phyloP scores from a whole-genome alignment of 2,888 invertebrate species.

The Zygogramma bicolorata region DNA sequence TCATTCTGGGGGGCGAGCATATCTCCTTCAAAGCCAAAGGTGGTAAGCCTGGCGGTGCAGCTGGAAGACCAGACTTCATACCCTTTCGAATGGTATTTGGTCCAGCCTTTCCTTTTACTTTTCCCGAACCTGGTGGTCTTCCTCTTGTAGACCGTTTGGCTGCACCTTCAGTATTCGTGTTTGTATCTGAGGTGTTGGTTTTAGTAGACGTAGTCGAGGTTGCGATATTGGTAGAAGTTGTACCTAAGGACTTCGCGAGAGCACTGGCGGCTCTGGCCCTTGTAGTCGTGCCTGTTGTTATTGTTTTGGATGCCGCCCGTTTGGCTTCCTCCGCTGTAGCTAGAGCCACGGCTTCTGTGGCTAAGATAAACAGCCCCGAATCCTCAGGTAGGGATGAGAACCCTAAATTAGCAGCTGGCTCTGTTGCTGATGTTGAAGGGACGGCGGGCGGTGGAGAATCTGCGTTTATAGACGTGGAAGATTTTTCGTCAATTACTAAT shows the following conservation, averaged over 20 bases:
- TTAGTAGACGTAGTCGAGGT: too few relatives aligned
- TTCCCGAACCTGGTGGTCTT: not conserved
- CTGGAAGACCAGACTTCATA: not conserved
- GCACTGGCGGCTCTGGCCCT: not conserved
- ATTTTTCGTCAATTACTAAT: too few relatives aligned
- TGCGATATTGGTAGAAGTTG: too few relatives aligned
- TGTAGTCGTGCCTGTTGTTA: not conserved
- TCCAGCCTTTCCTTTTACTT: not conserved
- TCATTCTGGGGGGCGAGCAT: not conserved
- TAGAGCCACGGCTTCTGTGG: not conserved
- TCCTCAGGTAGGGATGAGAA: not conserved
- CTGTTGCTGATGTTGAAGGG: not conserved
- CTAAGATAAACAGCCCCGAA: not conserved
- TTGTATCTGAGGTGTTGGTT: too few relatives aligned
- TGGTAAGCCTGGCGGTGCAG: not conserved
- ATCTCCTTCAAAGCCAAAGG: not conserved
- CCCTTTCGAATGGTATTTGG: not conserved
- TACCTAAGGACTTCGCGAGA: too few relatives aligned
- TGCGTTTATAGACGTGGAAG: too few relatives aligned
- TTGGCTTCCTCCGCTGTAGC: not conserved
- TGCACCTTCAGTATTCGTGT: too few relatives aligned
- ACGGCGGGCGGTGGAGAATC: too few relatives aligned
- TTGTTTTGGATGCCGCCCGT: not conserved
- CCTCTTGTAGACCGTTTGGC: too few relatives aligned
- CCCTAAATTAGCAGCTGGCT: not conserved